Conservation (phyloP, 1,140 invertebrate genomes). For the Atta cephalotes region DNA sequence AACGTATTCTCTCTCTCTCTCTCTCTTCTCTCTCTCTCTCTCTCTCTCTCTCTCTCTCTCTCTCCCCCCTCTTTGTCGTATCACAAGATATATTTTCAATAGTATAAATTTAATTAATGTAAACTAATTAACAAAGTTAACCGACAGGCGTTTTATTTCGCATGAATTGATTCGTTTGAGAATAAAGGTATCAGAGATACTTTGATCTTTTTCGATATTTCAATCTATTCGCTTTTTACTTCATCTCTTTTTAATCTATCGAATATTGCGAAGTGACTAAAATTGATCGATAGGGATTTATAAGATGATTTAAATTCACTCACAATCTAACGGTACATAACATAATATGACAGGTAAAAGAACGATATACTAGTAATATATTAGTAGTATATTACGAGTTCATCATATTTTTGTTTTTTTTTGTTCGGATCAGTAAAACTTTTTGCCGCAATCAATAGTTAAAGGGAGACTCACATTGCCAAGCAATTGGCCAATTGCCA, state of each 20-base stretch:
- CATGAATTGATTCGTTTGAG: slow-evolving; percentile 1
- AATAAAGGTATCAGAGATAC: slow-evolving; percentile 1
- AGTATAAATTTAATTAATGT: background rate
- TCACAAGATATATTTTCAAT: background rate
- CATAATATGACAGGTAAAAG: slow-evolving; percentile 11
- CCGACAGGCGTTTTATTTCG: background rate
- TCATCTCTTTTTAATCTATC: background rate
- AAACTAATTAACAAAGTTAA: slow-evolving; percentile 16
- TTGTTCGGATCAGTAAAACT: slow-evolving; percentile 30
- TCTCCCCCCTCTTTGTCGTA: background rate
- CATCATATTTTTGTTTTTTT: background rate
- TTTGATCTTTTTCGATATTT: slow-evolving; percentile 9
- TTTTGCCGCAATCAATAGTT: slow-evolving; percentile 10
- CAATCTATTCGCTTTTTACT: background rate
- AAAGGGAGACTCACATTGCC: background rate
- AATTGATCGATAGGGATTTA: background rate
- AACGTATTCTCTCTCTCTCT: background rate
- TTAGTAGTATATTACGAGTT: background rate
- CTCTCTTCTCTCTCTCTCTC: background rate
- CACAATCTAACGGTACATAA: background rate
- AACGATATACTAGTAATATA: background rate
- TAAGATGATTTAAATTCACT: background rate
- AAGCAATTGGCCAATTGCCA: slow-evolving; percentile 47
- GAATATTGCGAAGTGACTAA: background rate
- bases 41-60: no score